Conservation (phyloP, 1,140 invertebrate species). For the Melanaphis sacchari region DNA sequence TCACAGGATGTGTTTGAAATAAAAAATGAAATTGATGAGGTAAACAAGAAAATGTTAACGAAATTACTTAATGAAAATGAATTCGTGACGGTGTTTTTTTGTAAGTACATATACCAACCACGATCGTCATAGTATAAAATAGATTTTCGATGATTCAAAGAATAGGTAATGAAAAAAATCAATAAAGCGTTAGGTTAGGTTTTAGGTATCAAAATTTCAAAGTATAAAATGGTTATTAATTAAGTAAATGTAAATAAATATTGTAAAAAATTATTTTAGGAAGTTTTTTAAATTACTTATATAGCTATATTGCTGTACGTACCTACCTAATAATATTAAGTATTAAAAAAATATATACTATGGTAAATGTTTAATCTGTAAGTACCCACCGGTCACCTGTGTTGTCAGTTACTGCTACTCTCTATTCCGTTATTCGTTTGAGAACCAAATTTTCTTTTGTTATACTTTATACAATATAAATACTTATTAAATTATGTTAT, state of each 20-base stretch:
- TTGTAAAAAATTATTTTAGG: background rate
- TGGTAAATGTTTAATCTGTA: no score
- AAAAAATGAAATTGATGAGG: conserved; percentile 95
- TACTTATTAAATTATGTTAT: background rate
- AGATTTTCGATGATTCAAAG: background rate
- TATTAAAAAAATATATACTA: background rate
- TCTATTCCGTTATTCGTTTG: background rate
- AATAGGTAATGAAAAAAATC: background rate
- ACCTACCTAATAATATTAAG: background rate
- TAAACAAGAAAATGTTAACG: conserved; percentile 93
- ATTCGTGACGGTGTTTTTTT: conserved; percentile 93
- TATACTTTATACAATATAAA: background rate
- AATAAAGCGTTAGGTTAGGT: background rate
- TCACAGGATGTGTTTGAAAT: conserved; percentile 95
- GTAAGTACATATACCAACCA: conserved; percentile 70
- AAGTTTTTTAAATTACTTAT: no score
- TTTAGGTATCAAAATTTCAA: background rate
- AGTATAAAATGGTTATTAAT: background rate
- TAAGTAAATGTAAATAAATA: background rate
- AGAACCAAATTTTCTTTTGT: background rate
- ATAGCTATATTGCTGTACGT: background rate
- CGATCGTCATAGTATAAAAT: background rate
- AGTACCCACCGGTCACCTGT: no score
- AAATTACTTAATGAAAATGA: conserved; percentile 93
- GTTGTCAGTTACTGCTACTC: background rate